A percentile compares a stretch with the other conserved stretches of the same genome.
These are phyloP conservation scores for Psylliodes chrysocephalus DNA, from an alignment of 2,888 invertebrate species.

Conservation along the genomic window DNA sequence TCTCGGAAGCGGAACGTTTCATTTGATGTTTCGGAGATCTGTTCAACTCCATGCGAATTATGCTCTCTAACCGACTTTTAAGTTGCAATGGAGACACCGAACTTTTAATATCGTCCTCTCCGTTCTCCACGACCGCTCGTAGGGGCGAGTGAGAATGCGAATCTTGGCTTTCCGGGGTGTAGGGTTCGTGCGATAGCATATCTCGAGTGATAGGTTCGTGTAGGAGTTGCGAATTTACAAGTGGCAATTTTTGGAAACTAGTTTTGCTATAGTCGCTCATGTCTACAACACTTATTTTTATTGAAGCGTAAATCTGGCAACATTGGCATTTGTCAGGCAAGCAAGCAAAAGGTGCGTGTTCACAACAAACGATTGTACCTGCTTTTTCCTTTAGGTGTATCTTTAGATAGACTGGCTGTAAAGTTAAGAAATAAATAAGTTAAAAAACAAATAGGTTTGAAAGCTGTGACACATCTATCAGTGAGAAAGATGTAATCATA, in stretches of 20 bases:
- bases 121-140: constrained; percentile 59
- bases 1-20: constrained; percentile 55
- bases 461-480: no score
- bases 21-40: constrained; percentile 49
- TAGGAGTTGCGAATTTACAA: constrained; percentile 64
- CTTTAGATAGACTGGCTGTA: constrained; percentile 84
- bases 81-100: constrained; percentile 73
- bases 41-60: constrained; percentile 53
- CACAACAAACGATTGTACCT: constrained; percentile 79
- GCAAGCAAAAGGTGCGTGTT: constrained; percentile 64
- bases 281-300: constrained; percentile 62
- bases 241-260: constrained; percentile 53
- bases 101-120: constrained; percentile 51
- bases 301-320: constrained; percentile 62
- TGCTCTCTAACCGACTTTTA: constrained; percentile 70
- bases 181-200: constrained; percentile 72
- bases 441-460: no score
- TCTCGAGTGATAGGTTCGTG: constrained; percentile 66
- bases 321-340: constrained; percentile 65
- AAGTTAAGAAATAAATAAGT: constrained; percentile 46
- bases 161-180: constrained; percentile 85
- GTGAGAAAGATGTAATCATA: no score
- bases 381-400: constrained; percentile 76
- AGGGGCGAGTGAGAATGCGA: constrained; percentile 77
- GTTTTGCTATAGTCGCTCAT: constrained; percentile 58